Evolutionary conservation across 2,113 vertebrate species (phyloP), one percentile per base, ranked within the genome.

Genomic region (Origma solitaria): DNA sequence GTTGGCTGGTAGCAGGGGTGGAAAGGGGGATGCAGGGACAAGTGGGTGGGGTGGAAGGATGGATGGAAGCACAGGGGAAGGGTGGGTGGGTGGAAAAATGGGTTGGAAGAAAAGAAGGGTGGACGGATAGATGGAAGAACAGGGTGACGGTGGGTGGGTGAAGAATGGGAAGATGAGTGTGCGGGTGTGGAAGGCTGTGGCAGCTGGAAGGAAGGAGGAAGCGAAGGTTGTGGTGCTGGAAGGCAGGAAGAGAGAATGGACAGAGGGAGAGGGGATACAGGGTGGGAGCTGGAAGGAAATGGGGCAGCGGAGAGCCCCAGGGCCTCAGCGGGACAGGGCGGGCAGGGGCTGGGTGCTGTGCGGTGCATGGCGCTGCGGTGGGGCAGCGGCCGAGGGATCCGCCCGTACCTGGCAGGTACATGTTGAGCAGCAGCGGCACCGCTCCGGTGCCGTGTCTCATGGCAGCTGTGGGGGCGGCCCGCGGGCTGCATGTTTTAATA

Each of bases 341-440:
- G 73, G 62, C 40, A 21, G 68, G 58, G 76, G 61, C 53, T 9
- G 66, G 79, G 57, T 15, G 84, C 85, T 82, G 70, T 78, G 89
- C 66, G 6, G 68, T 20, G 69, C 83, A 56, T 9, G 75, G 90
- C 47, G 56, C 84, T 44, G 91, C 44, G 15, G 19, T 5, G 45
- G 81, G 86, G 78, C 86, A 85, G 87, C 27, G 24, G 71, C 69
- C 21, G 79, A 54, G 49, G 51, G 81, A 71, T 66, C 75, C 68
- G 60, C 90, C 95, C 92, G 94, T 98, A 99, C 99, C 99, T 99
- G 99, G 98, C 98, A 99, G 99, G 98, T 99, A 99, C 99, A 99
- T 99, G 99, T 99, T 99, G 98, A 99, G 99, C 98, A 99, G 98
- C 98, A 99, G 99, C 97, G 98, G 97, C 96, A 99, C 98, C 98